Conservation (phyloP, 2,888 invertebrate genomes). For the Nephrocerus scutellatus region DNA sequence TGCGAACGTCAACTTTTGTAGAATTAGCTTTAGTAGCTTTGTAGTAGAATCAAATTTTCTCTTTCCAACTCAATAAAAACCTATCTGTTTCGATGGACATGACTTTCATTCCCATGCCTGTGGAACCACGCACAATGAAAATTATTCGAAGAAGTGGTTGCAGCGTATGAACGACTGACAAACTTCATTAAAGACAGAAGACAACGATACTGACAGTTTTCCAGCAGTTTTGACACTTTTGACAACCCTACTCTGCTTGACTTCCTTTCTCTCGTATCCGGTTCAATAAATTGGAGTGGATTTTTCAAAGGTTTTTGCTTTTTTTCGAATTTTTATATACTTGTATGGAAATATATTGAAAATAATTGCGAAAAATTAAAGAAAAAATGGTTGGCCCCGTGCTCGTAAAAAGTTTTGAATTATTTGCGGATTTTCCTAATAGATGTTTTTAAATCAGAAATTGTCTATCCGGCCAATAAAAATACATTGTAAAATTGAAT, state of each 20-base stretch:
- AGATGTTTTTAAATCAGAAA: slow-evolving; percentile 1
- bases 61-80: no score
- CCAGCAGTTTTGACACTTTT: slow-evolving; percentile 21
- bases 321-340: slow-evolving; percentile 21
- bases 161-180: no score
- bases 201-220: no score
- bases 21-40: no score
- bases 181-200: no score
- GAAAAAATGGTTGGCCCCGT: slow-evolving; percentile 5
- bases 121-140: no score
- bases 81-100: no score
- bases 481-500: slow-evolving; percentile 8
- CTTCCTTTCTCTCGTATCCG: slow-evolving; percentile 44
- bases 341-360: slow-evolving; percentile 18
- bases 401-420: slow-evolving; percentile 3
- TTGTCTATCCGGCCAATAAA: slow-evolving; percentile 3
- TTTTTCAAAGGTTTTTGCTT: slow-evolving; percentile 30
- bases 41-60: no score
- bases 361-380: slow-evolving; percentile 23
- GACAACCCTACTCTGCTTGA: slow-evolving; percentile 20
- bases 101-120: no score
- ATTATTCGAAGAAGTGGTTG: no score
- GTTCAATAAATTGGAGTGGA: slow-evolving; percentile 39
- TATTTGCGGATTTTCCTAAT: no score
- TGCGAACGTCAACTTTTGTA: no score